Conservation (phyloP, 2,888 invertebrate genomes). For the Xanthia icteritia region DNA sequence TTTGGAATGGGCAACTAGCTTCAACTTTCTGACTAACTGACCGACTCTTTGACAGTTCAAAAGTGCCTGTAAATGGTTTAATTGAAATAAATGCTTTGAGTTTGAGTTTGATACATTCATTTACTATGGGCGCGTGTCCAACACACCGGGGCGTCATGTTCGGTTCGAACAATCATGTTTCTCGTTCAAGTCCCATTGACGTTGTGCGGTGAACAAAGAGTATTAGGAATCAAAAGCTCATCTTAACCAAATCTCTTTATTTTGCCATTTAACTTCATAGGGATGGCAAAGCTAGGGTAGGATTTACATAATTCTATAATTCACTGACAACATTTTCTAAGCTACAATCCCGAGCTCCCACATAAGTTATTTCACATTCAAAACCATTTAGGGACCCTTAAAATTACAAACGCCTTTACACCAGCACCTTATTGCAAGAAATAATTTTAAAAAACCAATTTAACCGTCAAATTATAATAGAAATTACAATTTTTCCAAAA, state of each 20-base stretch:
- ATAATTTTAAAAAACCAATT: constrained; percentile 75
- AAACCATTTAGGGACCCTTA: constrained; percentile 17
- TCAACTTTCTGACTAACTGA: no score
- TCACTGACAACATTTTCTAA: background rate
- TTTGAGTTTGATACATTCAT: no score
- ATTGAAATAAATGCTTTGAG: no score
- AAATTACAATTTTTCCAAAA: constrained; percentile 82
- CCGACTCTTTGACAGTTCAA: no score
- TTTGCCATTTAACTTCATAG: background rate
- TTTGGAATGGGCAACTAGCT: no score
- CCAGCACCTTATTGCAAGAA: constrained; percentile 52
- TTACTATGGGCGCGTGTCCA: no score
- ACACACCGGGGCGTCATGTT: no score
- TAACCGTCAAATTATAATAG: constrained; percentile 82
- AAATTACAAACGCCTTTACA: constrained; percentile 25
- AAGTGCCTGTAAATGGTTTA: no score
- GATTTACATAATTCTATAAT: background rate
- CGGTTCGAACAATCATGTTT: no score
- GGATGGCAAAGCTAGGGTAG: background rate
- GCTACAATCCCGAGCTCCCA: background rate
- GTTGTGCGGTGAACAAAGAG: no score
- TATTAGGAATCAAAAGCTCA: background rate
- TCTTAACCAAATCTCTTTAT: background rate
- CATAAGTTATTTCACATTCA: constrained; percentile 23
- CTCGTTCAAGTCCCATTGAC: no score